phyloP scores from a whole-genome alignment of 2,888 invertebrate genomes.

The Ochropacha duplaris region DNA sequence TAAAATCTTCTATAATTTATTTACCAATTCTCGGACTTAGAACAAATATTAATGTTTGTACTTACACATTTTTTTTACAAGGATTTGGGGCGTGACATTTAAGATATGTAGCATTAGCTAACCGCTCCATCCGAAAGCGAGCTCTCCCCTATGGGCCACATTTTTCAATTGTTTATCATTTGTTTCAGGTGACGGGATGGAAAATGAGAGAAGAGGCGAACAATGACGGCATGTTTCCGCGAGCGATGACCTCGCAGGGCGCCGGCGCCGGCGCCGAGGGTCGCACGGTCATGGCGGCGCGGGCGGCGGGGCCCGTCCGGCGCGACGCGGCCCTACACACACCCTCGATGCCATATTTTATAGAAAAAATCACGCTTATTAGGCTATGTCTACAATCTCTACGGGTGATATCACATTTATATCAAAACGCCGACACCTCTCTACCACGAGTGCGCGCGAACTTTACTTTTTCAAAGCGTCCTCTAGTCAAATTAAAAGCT shows the following conservation, averaged over 20 bases:
- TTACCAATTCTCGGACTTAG: too few species aligned
- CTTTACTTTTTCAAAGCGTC: conserved; percentile 78
- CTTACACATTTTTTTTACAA: too few species aligned
- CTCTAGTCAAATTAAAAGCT: conserved; percentile 80
- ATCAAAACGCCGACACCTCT: conserved; percentile 50
- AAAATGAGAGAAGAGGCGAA: conserved; percentile 68
- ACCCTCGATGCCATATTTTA: conserved; percentile 57
- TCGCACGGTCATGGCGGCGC: conserved; percentile 54
- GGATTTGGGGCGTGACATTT: too few species aligned
- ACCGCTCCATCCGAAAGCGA: too few species aligned
- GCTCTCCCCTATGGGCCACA: neutral
- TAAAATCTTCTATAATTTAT: too few species aligned
- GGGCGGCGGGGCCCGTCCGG: conserved; percentile 57
- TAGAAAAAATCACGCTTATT: conserved; percentile 74
- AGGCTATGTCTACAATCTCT: conserved; percentile 76
- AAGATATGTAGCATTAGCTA: too few species aligned
- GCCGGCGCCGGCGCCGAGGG: conserved; percentile 59
- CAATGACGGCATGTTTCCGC: conserved; percentile 80
- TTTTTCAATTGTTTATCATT: conserved; percentile 22
- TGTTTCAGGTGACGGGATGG: conserved; percentile 79
- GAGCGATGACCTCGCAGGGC: conserved; percentile 67
- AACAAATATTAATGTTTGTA: too few species aligned
- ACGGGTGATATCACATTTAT: conserved; percentile 60
- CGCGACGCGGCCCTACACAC: conserved; percentile 47
- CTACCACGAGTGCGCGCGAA: conserved; percentile 62